phyloP scores from a whole-genome alignment of 2,888 invertebrate species.

The Trileptium ribeirensis region DNA sequence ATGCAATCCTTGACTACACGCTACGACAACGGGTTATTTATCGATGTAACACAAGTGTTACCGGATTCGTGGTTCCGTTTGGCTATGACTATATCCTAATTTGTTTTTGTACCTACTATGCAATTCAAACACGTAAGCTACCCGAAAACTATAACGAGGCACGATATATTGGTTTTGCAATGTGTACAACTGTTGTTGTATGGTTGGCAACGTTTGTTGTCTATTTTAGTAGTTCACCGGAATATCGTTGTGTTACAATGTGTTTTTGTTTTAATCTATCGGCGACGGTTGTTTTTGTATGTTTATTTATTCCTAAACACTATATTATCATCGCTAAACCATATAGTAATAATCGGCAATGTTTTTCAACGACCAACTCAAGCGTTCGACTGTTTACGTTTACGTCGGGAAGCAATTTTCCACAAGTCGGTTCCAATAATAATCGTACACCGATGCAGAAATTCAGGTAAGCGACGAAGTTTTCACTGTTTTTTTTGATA shows the following conservation, averaged over 20 bases:
- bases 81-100: conserved; percentile 67
- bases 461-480: no score
- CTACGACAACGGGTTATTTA: conserved; percentile 59
- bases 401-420: no score
- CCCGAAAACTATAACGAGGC: conserved; percentile 95
- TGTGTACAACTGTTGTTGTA: conserved; percentile 96
- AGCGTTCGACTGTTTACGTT: no score
- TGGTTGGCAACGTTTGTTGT: conserved; percentile 96
- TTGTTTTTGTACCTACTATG: conserved; percentile 82
- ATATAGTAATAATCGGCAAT: conserved; percentile 67
- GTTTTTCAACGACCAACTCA: conserved; percentile 69
- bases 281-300: conserved; percentile 65
- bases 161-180: conserved; percentile 70
- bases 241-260: conserved; percentile 54
- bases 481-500: no score
- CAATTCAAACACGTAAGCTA: conserved; percentile 86
- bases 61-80: conserved; percentile 72
- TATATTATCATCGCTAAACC: conserved; percentile 69
- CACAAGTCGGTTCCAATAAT: no score
- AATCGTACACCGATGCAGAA: no score
- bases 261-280: conserved; percentile 68
- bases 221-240: conserved; percentile 86
- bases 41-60: conserved; percentile 61
- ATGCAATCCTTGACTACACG: conserved; percentile 51
- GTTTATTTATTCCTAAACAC: conserved; percentile 69